A percentile compares a stretch with the other conserved stretches of the same genome.
Conservation (phyloP, 2,797 vertebrate species). For the Trematomus bernacchii region DNA sequence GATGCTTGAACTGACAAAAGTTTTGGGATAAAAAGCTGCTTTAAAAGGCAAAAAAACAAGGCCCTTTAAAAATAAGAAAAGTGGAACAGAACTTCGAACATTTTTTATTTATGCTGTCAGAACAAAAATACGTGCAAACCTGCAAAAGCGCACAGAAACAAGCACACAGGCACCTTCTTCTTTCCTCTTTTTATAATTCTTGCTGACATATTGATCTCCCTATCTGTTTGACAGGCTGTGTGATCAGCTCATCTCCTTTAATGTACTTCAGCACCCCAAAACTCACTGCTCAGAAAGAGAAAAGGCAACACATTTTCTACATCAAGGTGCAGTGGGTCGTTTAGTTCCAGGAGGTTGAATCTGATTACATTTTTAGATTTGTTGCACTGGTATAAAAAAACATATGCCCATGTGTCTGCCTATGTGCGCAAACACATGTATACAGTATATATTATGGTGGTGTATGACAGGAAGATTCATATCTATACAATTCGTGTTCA, state of each 20-base stretch:
- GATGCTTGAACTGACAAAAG: neutral
- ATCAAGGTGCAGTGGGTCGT: neutral
- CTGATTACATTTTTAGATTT: neutral
- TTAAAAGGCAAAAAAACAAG: neutral
- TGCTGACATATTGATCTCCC: constrained; percentile 22
- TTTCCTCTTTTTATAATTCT: neutral
- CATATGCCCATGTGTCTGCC: neutral
- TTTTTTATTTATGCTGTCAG: neutral
- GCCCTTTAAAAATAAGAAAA: neutral
- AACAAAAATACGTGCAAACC: neutral
- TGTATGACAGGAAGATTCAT: constrained; percentile 9
- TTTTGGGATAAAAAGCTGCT: neutral
- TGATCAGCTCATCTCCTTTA: constrained; percentile 20
- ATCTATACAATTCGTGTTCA: constrained; percentile 13
- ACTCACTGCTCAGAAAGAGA: neutral
- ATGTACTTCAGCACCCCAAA: constrained; percentile 11
- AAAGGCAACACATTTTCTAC: neutral
- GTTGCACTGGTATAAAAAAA: neutral
- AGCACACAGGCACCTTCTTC: neutral
- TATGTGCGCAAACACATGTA: neutral
- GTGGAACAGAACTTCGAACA: neutral
- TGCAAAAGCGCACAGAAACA: neutral
- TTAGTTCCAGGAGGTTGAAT: neutral
- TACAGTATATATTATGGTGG: neutral
- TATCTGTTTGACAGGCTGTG: constrained; percentile 19